Evolutionary conservation across 2,888 invertebrate species (phyloP).

Genomic region (Apodemia zela): DNA sequence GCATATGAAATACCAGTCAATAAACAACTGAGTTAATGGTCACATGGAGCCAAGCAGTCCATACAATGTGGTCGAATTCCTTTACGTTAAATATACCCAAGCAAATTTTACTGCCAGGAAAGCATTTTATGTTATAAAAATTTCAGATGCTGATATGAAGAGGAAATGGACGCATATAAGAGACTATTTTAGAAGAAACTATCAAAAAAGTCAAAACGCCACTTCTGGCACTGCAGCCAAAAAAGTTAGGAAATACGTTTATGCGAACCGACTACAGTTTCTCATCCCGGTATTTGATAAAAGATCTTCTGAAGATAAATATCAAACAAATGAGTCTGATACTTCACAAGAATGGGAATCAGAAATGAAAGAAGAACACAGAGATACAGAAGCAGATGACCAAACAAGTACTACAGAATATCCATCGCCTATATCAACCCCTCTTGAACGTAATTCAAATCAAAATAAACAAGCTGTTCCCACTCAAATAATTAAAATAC

Average conservation of each 20-base stretch:
- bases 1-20: no score
- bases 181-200: slow-evolving; percentile 26
- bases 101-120: no score
- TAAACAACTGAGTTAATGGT: no score
- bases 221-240: slow-evolving; percentile 27
- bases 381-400: background rate
- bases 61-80: no score
- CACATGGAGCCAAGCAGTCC: no score
- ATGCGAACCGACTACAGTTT: slow-evolving; percentile 25
- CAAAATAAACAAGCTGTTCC: slow-evolving; percentile 21
- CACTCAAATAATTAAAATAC: slow-evolving; percentile 27
- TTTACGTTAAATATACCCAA: no score
- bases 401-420: background rate
- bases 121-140: slow-evolving; percentile 11
- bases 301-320: slow-evolving; percentile 24
- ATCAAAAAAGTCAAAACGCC: slow-evolving; percentile 26
- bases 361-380: background rate
- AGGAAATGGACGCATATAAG: slow-evolving; percentile 29
- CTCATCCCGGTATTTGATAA: slow-evolving; percentile 27
- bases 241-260: slow-evolving; percentile 29
- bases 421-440: background rate
- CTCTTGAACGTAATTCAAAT: background rate
- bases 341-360: slow-evolving; percentile 14
- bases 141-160: slow-evolving; percentile 27
- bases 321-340: slow-evolving; percentile 23